Percentiles rank a stretch among this genome's conserved stretches.
Conservation (phyloP, 2,797 vertebrate species). For the Arremon aurantiirostris region DNA sequence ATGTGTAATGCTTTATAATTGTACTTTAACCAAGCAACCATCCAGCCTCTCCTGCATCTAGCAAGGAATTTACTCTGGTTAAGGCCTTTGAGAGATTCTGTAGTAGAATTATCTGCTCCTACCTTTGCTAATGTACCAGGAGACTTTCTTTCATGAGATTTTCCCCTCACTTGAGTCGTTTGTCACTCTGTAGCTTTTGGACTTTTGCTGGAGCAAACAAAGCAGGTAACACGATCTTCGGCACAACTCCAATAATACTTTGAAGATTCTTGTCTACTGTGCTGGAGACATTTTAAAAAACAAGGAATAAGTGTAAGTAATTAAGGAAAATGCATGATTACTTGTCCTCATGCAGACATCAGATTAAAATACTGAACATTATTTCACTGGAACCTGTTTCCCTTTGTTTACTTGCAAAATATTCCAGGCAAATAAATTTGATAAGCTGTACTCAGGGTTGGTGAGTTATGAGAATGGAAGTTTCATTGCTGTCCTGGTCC, state of each 20-base stretch:
- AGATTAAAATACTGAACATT: conserved; percentile 24
- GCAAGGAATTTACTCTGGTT: not conserved
- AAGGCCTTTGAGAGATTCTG: not conserved
- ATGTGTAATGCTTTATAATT: not conserved
- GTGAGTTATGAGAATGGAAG: conserved; percentile 68
- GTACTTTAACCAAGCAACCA: not conserved
- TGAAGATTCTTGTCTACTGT: conserved; percentile 61
- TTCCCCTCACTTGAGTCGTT: not conserved
- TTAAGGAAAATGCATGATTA: conserved; percentile 68
- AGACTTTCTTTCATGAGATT: not conserved
- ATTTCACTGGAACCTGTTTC: conserved; percentile 43
- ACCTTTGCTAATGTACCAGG: not conserved
- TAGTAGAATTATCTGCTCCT: not conserved
- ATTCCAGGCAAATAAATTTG: conserved; percentile 62
- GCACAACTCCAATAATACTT: conserved; percentile 38
- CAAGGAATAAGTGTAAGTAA: conserved; percentile 64
- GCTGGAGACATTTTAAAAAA: conserved; percentile 50
- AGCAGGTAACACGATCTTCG: conserved; percentile 39
- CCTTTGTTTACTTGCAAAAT: conserved; percentile 63
- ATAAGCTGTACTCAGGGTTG: conserved; percentile 8
- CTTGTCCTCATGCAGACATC: conserved; percentile 32
- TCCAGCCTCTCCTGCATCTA: not conserved
- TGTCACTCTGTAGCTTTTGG: not conserved
- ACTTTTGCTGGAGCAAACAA: not conserved
- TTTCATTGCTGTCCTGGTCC: conserved; percentile 55